Percentiles rank a stretch among this genome's conserved stretches.
Conservation (phyloP, 2,888 invertebrate species). For the Dorcus parallelipipedus region DNA sequence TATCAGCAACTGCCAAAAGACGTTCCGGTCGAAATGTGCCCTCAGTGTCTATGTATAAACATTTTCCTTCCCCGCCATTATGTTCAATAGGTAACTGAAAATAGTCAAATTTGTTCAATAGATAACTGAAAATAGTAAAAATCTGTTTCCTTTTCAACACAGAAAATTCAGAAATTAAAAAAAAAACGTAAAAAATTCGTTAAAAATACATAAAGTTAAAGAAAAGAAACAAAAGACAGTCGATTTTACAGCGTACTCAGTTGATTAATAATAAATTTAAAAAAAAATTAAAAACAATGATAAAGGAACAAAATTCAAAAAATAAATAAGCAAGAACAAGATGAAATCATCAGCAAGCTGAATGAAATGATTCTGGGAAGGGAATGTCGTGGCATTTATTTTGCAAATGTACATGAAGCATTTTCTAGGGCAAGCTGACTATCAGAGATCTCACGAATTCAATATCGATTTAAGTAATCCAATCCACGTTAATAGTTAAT, state of each 20-base stretch:
- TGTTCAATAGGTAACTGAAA: conserved; percentile 86
- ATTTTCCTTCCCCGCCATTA: conserved; percentile 99
- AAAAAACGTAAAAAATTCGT: too few species aligned
- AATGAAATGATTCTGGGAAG: conserved; percentile 53
- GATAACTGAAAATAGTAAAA: too few species aligned
- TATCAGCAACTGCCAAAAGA: conserved; percentile 84
- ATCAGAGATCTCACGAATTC: conserved; percentile 25
- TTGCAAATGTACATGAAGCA: background rate
- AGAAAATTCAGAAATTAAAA: too few species aligned
- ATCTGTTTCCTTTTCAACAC: too few species aligned
- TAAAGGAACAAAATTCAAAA: too few species aligned
- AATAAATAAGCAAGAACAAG: conserved; percentile 46
- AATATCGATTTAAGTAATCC: too few species aligned
- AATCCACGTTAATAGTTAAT: too few species aligned
- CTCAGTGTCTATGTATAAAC: conserved; percentile 97
- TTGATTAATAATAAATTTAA: too few species aligned
- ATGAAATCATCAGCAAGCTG: conserved; percentile 55
- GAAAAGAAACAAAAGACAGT: too few species aligned
- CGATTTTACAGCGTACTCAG: too few species aligned
- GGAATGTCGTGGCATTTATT: background rate
- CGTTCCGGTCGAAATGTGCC: conserved; percentile 97
- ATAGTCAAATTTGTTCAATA: background rate
- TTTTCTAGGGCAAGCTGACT: conserved; percentile 8
- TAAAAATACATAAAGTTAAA: too few species aligned
- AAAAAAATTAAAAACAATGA: too few species aligned